These are phyloP conservation scores for Mystacides longicornis DNA, from an alignment of 2,888 invertebrate genomes.

Conservation along the genomic window DNA sequence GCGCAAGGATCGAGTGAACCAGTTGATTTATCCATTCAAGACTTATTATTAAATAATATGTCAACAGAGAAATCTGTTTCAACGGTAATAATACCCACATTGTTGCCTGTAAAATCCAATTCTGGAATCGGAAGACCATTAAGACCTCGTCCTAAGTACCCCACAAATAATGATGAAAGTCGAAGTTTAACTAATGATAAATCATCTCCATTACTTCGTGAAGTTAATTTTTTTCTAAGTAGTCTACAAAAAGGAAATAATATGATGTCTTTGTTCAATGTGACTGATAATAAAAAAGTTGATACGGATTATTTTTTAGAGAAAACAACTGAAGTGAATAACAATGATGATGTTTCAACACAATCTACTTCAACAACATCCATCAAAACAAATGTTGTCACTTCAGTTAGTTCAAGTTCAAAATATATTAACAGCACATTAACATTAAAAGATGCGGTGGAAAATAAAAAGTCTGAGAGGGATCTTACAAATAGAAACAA, in stretches of 20 bases:
- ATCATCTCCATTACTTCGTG: slow-evolving; percentile 18
- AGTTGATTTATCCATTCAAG: slow-evolving; percentile 32
- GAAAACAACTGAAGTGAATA: neutral
- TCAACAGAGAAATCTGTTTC: slow-evolving; percentile 25
- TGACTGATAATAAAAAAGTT: slow-evolving; percentile 25
- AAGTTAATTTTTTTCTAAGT: slow-evolving; percentile 24
- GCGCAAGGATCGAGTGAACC: slow-evolving; percentile 37
- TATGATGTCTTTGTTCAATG: neutral
- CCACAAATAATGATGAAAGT: slow-evolving; percentile 29
- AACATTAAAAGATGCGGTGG: neutral
- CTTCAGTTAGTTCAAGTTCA: slow-evolving; percentile 33
- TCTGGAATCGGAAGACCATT: slow-evolving; percentile 66
- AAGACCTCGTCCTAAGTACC: slow-evolving; percentile 52
- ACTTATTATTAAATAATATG: slow-evolving; percentile 31
- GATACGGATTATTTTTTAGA: slow-evolving; percentile 12
- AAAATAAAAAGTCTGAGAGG: neutral
- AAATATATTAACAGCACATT: neutral
- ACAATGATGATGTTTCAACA: slow-evolving; percentile 1
- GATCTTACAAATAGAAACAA: slow-evolving; percentile 1
- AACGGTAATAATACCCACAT: slow-evolving; percentile 38
- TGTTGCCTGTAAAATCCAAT: slow-evolving; percentile 73
- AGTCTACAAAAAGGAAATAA: slow-evolving; percentile 21
- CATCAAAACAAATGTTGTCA: slow-evolving; percentile 35
- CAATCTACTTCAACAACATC: slow-evolving; percentile 17
- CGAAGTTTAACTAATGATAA: slow-evolving; percentile 31